Base-by-base conservation (phyloP, 2,888 invertebrate genomes). In the Scaptomyza tumidula region DNA sequence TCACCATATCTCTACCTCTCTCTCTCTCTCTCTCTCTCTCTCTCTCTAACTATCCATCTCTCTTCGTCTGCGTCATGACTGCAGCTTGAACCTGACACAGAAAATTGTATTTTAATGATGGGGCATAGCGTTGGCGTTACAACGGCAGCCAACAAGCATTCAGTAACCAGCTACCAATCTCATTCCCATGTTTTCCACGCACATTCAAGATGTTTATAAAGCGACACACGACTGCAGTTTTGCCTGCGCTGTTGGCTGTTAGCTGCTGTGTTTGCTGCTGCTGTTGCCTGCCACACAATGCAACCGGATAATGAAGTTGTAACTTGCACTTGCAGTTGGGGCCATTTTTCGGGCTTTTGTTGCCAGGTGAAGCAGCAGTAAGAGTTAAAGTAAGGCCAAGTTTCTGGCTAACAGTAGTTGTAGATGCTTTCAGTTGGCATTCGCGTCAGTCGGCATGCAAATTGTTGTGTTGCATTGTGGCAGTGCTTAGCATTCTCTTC, bases 91-190 rank as follows among this genome's bases (percentile, higher is more conserved):
- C 83, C 88, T 89, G 85, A 89, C 85, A 89, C 88, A 86, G 77
- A 86, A 89, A 86, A 86, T 87, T 86, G 89, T 88, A 74, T 89
- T 86, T 86, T 86, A 86, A 86, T 86, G 85, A 86, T 78, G 88
- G 89, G 78, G 65, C 76, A 87, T 54, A 63, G 71, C 75, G 58
- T 63, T 53, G 43, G 55, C 58, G 37, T 16, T n/a, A 45, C 67
- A 37, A 24, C 59, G 53, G 43, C 69, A 58, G 53, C 64, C n/a
- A 39, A 16, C 7, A 35, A 35, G 35, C 35, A 35, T 13, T n/a
- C n/a, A n/a, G n/a, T n/a, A n/a, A n/a, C 10, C 33, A 37, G 0
- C 37, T 39, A 0, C 9, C n/a, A 3, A 37, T 39, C 39, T 31
- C 13, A n/a, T 43, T 2, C 24, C 14, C 33, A 37, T 37, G 11